Base-by-base conservation (phyloP, 2,113 vertebrate species). In the Ameiurus melas region DNA sequence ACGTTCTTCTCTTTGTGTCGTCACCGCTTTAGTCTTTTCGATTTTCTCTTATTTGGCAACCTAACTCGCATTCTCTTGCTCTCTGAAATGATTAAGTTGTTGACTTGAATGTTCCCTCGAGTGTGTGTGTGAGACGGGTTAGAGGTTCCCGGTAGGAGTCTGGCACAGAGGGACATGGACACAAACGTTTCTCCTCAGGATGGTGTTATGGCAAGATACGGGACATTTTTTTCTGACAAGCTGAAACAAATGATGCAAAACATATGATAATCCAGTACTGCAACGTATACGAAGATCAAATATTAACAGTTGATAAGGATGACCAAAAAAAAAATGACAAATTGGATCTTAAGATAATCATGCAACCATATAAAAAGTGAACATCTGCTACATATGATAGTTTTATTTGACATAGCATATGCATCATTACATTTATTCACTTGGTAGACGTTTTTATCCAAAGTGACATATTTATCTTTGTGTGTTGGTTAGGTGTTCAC, bases 61-160 rank as follows among this genome's bases (percentile, higher is more conserved):
- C 10, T 19, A 47, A 58, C 70, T 47, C 33, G 9, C 36, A 20
- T 87, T 7, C 70, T 85, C 27, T 82, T 3, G 51, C 53, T 83
- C 30, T 70, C 55, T 55, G 66, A 39, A 71, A n/a, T 57, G 85
- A 91, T 89, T 25, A 89, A 89, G 83, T 70, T 85, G 84, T 78
- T 73, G 78, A 89, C 55, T 57, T 89, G 88, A 87, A 62, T 47
- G 77, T 30, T 91, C 86, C 85, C 83, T 77, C 1, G 88, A 86
- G 89, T 77, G 68, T 82, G 58, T 51, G 58, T 51, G 71, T 30
- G 77, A 30, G 77, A 75, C 68, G 5, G 57, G 88, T 88, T 75
- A 88, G 78, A 73, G 88, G 77, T 86, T 77, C 73, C 71, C 79
- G 57, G 57, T 82, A 66, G 53, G 64, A 86, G 75, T 85, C 86